Evolutionary conservation across 1,140 invertebrate genomes (phyloP).

Genomic region (Dendrolimus kikuchii): DNA sequence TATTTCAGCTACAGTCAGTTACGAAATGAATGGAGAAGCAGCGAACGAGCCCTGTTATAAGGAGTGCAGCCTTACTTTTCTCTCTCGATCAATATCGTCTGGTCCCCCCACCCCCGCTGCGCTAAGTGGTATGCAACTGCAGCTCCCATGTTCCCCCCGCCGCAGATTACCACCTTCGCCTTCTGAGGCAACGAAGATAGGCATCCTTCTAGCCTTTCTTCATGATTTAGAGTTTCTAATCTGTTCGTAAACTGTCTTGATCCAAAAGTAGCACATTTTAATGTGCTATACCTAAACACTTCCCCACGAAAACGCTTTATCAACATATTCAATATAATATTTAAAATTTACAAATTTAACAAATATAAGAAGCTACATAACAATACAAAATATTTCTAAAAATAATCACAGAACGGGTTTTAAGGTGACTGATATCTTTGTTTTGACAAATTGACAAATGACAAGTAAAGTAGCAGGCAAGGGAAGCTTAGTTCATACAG

Average conservation of each 20-base stretch:
- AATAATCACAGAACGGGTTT: conserved; percentile 26
- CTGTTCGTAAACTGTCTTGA: conserved; percentile 30
- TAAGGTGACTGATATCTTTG: conserved; percentile 17
- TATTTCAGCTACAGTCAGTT: background rate
- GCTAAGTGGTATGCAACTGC: conserved; percentile 96
- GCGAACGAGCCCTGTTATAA: background rate
- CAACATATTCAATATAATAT: conserved; percentile 25
- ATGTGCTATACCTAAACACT: conserved; percentile 21
- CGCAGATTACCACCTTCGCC: conserved; percentile 88
- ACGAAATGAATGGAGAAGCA: background rate
- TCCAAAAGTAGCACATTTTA: conserved; percentile 26
- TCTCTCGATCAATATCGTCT: conserved; percentile 91
- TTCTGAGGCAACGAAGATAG: conserved; percentile 48
- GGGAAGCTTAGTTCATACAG: too few relatives aligned
- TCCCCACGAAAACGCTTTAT: conserved; percentile 26
- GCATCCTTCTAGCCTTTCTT: conserved; percentile 43
- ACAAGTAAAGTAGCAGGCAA: too few relatives aligned
- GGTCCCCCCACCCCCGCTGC: conserved; percentile 84
- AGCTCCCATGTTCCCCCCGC: conserved; percentile 94
- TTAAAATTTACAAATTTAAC: background rate
- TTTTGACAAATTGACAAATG: conserved; percentile 18
- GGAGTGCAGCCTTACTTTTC: conserved; percentile 54
- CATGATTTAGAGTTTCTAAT: conserved; percentile 36
- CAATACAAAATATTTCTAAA: conserved; percentile 36
- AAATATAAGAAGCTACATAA: conserved; percentile 19